Percentiles rank a stretch among this genome's conserved stretches.
phyloP scores from a whole-genome alignment of 2,888 invertebrate genomes.

The Watsonalla cultraria region DNA sequence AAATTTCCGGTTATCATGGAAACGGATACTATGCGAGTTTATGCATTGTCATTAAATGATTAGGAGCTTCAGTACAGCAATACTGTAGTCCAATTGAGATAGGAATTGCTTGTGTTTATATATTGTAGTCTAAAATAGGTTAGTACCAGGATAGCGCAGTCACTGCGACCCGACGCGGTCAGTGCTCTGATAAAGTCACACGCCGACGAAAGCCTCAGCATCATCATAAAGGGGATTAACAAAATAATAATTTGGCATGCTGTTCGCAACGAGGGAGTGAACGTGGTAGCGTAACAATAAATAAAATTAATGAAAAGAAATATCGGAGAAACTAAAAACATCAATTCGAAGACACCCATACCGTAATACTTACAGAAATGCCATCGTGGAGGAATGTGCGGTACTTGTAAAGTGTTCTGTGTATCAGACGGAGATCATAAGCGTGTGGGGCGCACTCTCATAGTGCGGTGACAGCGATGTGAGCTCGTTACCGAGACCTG shows the following conservation, averaged over 20 bases:
- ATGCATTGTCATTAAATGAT: neutral
- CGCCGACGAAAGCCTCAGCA: constrained; percentile 80
- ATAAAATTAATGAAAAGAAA: constrained; percentile 56
- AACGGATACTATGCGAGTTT: neutral
- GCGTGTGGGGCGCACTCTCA: constrained; percentile 65
- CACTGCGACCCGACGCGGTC: constrained; percentile 71
- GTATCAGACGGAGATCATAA: constrained; percentile 62
- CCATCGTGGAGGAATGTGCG: constrained; percentile 55
- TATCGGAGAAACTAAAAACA: constrained; percentile 62
- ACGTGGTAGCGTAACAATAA: constrained; percentile 76
- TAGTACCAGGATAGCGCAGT: constrained; percentile 68
- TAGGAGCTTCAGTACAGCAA: neutral
- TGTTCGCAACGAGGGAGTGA: constrained; percentile 77
- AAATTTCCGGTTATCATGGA: neutral
- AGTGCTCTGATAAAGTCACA: constrained; percentile 69
- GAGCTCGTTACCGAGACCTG: constrained; percentile 57
- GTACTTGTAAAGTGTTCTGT: constrained; percentile 45
- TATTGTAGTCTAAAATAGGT: constrained; percentile 59
- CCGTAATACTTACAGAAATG: constrained; percentile 65
- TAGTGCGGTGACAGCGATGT: constrained; percentile 58
- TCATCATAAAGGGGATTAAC: constrained; percentile 65
- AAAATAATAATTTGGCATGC: constrained; percentile 77
- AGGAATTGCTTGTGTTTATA: neutral
- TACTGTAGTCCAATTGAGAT: constrained; percentile 10
- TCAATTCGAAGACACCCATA: constrained; percentile 47